Percentiles rank a stretch among this genome's conserved stretches.
These are phyloP conservation scores for Borostomias antarcticus DNA, from an alignment of 2,797 vertebrate genomes.

Conservation along the genomic window DNA sequence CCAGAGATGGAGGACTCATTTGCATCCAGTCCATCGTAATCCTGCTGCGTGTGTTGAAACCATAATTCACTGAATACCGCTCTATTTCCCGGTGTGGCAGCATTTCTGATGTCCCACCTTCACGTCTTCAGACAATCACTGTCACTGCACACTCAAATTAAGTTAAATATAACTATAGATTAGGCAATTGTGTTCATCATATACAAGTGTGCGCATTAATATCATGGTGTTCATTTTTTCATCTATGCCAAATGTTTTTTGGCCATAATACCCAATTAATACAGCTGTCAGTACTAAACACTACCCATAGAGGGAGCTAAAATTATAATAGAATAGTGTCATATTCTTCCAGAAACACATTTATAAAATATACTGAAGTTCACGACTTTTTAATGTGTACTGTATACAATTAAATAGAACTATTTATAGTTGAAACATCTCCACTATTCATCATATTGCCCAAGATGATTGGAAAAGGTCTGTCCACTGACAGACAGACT, in stretches of 20 bases:
- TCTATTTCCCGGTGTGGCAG: not conserved
- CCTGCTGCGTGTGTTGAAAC: conserved; percentile 46
- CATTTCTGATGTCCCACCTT: not conserved
- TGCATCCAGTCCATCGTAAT: conserved; percentile 25
- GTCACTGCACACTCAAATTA: not conserved
- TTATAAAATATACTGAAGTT: no score
- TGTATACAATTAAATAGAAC: no score
- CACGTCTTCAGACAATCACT: no score
- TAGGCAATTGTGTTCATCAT: not conserved
- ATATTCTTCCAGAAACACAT: no score
- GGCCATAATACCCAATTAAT: not conserved
- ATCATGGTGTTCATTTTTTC: not conserved
- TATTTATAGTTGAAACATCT: no score
- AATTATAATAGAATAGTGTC: not conserved
- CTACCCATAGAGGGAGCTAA: conserved; percentile 17
- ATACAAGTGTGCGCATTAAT: not conserved
- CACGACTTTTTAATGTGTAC: not conserved
- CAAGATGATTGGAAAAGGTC: no score
- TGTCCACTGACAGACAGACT: no score
- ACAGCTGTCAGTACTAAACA: not conserved
- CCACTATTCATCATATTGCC: no score
- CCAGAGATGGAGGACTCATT: not conserved
- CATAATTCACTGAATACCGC: not conserved
- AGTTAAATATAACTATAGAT: not conserved
- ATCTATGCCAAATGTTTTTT: not conserved